Base-by-base conservation (phyloP, 1,140 invertebrate genomes). In the Trachymyrmex cornetzi region DNA sequence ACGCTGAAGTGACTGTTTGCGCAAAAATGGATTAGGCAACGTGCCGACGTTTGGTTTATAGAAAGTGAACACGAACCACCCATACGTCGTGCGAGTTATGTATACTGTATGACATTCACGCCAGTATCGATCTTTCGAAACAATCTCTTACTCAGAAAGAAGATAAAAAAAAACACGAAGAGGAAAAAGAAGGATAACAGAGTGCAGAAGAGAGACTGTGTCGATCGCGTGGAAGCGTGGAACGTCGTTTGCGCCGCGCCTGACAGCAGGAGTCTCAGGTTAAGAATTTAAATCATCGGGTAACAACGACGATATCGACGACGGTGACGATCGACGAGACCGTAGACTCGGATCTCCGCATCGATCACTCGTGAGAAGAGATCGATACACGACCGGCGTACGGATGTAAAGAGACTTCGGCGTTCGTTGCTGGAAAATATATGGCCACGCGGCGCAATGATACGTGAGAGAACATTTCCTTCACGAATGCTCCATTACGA, bases 241-340 rank as follows among this genome's bases (percentile, higher is more conserved):
- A 90, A 88, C 85, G 89, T 87, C 89, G 89, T 88, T 91, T 91
- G 89, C 92, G 89, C 92, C 89, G 88, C 71, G 85, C 50, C 86
- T 93, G 92, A 93, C 92, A 93, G 93, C 91, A 87, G 93, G 92
- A 93, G 93, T 91, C 92, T 91, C 85, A 87, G 90, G 77, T 89
- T 87, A 81, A 87, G 91, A 86, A 88, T 87, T 92, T 91, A 92
- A 93, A 93, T 93, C 92, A 93, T 92, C 82, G 86, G 77, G 67
- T 88, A 91, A 90, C 89, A 91, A 91, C 81, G 91, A 91, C 90
- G 88, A 88, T 90, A 91, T 92, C 87, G 87, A 91, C 87, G 90
- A 81, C 80, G 89, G 88, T 82, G 89, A 92, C 85, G 88, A 91
- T 91, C 90, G 88, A 91, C 84, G 87, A 86, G 80, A 71, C 84